phyloP scores from a whole-genome alignment of 1,140 invertebrate species.

The Anastatus disparis region DNA sequence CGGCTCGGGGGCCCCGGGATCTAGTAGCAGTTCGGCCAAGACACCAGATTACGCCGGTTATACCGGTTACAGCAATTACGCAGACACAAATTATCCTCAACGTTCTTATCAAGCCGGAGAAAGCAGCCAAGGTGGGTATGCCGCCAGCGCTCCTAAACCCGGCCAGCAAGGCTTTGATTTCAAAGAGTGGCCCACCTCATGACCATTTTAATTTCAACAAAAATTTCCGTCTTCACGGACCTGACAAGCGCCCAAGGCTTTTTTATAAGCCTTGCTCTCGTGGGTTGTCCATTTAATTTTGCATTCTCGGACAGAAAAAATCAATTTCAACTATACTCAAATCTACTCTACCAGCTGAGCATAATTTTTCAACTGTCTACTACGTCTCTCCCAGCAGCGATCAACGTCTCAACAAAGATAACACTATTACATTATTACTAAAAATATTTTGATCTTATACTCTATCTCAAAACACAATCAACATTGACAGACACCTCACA shows the following conservation, averaged over 20 bases:
- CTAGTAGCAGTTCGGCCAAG: constrained; percentile 67
- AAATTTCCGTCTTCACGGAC: constrained; percentile 36
- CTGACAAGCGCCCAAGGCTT: constrained; percentile 53
- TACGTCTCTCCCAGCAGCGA: constrained; percentile 35
- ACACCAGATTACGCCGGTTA: constrained; percentile 66
- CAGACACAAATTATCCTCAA: constrained; percentile 66
- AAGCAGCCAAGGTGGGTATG: constrained; percentile 71
- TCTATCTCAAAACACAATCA: no score
- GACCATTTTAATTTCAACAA: constrained; percentile 66
- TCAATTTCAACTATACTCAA: no score
- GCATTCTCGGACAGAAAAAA: constrained; percentile 35
- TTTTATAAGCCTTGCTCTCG: constrained; percentile 52
- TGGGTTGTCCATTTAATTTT: constrained; percentile 53
- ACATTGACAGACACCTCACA: background rate
- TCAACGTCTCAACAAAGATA: constrained; percentile 35
- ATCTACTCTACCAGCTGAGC: constrained; percentile 33
- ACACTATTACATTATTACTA: no score
- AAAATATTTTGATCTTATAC: no score
- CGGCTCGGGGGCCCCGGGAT: constrained; percentile 67
- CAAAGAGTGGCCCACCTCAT: constrained; percentile 73
- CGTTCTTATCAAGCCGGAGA: constrained; percentile 65
- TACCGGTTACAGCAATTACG: constrained; percentile 67
- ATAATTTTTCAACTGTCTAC: constrained; percentile 29
- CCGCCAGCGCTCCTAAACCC: constrained; percentile 67
- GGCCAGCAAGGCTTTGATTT: constrained; percentile 71